Base-by-base conservation (phyloP, 2,113 vertebrate genomes). In the Parus major region DNA sequence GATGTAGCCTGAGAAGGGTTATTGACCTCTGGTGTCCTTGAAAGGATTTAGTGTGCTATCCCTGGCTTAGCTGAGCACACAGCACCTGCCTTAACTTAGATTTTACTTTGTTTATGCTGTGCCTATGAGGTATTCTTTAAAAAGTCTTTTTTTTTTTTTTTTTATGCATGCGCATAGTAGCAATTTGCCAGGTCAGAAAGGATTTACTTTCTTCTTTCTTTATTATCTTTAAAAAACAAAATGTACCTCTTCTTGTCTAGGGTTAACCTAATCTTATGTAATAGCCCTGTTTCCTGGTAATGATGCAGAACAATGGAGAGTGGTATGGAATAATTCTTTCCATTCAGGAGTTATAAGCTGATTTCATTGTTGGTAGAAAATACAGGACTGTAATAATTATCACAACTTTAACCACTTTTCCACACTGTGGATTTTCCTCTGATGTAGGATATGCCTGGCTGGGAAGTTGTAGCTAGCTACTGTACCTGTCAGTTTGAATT, bases 251-350 rank as follows among this genome's bases (percentile, higher is more conserved):
- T 86, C 64, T 94, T n/a, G 55, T 59, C 78, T 59, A 72, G 61
- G 44, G 57, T 91, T 92, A 80, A 50, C 31, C 4, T 82, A 69
- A 63, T 79, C 66, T 89, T 87, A 33, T 33, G 36, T 90, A 93
- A 85, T 82, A 87, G 86, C 61, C 81, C 50, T 92, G 46, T 85
- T 96, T 95, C 84, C 86, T 91, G 81, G 49, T 89, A 90, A 76
- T 63, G 66, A 80, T 95, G 84, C 50, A 82, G 59, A 95, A 89
- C 69, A 82, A 72, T 85, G 86, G 66, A 93, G 41, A 85, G 53
- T 85, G 57, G n/a, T 85, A 64, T 3, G n/a, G 73, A 90, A 88
- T 92, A 92, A 94, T 96, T 92, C 55, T 96, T 97, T 95, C 92
- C 86, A 95, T 92, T 77, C 61, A 87, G 86, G 79, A 94, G 52